Percentiles rank a stretch among this genome's conserved stretches.
Evolutionary conservation across 53 echinoderm and acorn worm species (phyloP).

Genomic region (Antedon mediterranea): DNA sequence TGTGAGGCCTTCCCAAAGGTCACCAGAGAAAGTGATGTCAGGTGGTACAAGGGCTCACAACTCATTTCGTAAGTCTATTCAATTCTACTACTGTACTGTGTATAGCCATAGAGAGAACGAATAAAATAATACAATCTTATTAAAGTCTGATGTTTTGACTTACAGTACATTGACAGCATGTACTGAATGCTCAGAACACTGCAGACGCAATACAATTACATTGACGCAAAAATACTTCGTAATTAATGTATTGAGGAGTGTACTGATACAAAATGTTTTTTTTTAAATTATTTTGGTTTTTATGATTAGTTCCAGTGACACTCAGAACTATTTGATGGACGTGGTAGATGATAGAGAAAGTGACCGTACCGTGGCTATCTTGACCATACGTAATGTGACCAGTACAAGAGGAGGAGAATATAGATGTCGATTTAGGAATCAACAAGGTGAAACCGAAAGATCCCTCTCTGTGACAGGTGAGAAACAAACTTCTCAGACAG

Average conservation of each 20-base stretch:
- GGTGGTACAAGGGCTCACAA: constrained; percentile 6
- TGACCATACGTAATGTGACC: constrained; percentile 8
- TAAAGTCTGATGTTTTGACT: no score
- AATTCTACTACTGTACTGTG: no score
- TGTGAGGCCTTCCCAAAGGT: constrained; percentile 21
- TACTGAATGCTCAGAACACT: no score
- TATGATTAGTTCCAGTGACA: neutral
- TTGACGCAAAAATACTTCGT: no score
- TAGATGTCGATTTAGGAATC: constrained; percentile 22
- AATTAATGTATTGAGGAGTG: no score
- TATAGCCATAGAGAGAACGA: no score
- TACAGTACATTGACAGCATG: no score
- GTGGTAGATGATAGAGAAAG: neutral
- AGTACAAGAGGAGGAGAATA: constrained; percentile 7
- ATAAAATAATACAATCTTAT: no score
- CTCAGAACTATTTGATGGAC: neutral
- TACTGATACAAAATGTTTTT: no score
- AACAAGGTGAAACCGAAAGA: neutral
- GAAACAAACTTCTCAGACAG: neutral
- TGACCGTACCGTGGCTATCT: constrained; percentile 5
- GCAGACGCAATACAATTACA: no score
- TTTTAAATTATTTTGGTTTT: no score
- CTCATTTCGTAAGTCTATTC: no score
- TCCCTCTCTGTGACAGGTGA: neutral
- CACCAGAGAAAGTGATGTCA: neutral